These are phyloP conservation scores for Urocynchramus pylzowi DNA, from an alignment of 2,113 vertebrate species.

Conservation along the genomic window DNA sequence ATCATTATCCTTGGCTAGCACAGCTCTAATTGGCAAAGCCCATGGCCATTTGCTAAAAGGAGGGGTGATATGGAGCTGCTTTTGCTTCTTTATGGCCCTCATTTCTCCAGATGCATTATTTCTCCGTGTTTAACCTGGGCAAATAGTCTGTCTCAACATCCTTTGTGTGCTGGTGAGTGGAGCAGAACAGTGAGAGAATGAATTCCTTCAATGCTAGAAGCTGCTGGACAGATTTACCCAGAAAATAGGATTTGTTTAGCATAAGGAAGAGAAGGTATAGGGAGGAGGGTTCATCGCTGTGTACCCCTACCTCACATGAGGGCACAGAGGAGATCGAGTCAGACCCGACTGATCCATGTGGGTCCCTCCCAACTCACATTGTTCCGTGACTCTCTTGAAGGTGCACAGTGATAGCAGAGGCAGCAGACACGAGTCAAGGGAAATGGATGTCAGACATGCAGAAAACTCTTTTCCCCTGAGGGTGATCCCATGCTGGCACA, in stretches of 20 bases:
- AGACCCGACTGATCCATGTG: rapidly evolving
- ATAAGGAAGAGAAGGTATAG: neutral
- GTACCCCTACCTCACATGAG: neutral
- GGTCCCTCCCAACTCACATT: neutral
- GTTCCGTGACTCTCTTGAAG: neutral
- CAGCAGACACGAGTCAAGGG: neutral
- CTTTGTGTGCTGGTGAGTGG: neutral
- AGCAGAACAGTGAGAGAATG: neutral
- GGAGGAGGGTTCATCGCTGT: neutral
- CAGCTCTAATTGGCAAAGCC: neutral
- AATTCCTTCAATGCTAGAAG: neutral
- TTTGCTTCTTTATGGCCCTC: neutral
- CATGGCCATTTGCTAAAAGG: neutral
- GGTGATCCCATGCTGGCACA: neutral
- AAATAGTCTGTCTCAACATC: neutral
- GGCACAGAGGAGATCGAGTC: neutral
- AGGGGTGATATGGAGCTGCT: neutral
- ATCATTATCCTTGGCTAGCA: neutral
- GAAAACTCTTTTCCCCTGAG: neutral
- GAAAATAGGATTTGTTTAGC: neutral
- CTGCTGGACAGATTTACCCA: neutral
- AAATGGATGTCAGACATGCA: neutral
- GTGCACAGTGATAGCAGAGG: neutral
- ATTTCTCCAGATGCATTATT: neutral
- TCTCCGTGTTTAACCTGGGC: neutral